Conservation (phyloP, 2,888 invertebrate species). For the Amphipyra tragopoginis region DNA sequence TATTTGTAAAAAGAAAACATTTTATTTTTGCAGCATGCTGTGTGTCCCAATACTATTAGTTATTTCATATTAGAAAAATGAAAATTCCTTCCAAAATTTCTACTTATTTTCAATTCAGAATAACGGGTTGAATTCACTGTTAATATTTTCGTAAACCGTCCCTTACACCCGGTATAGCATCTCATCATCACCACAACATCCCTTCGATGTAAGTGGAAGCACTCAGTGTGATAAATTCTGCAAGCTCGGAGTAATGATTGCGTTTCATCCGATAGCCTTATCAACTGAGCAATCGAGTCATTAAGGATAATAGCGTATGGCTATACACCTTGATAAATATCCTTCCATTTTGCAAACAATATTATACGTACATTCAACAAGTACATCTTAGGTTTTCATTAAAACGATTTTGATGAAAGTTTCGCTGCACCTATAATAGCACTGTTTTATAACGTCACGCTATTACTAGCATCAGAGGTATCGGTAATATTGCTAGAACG, state of each 20-base stretch:
- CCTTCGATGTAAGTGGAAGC: slow-evolving; percentile 27
- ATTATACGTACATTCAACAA: neutral
- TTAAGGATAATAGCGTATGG: slow-evolving; percentile 47
- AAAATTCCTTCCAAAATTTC: no score
- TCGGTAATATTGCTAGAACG: neutral
- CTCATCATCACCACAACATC: slow-evolving; percentile 7
- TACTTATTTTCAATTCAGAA: no score
- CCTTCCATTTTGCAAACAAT: slow-evolving; percentile 5
- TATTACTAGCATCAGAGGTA: neutral
- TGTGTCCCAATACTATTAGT: no score
- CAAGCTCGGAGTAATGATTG: slow-evolving; percentile 46
- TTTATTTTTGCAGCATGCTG: no score
- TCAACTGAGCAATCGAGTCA: slow-evolving; percentile 42
- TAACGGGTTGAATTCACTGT: no score
- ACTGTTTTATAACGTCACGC: no score
- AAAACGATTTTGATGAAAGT: no score
- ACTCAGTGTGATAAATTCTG: slow-evolving; percentile 45
- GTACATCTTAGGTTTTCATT: neutral
- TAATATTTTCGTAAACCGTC: no score
- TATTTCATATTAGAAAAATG: no score
- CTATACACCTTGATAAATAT: slow-evolving; percentile 15
- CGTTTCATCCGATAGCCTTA: slow-evolving; percentile 50
- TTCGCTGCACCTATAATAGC: no score
- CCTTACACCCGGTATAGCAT: no score
- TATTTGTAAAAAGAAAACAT: no score